A percentile compares a stretch with the other conserved stretches of the same genome.
These are phyloP conservation scores for Phyllopteryx taeniolatus DNA, from an alignment of 2,113 vertebrate genomes.

Conservation along the genomic window DNA sequence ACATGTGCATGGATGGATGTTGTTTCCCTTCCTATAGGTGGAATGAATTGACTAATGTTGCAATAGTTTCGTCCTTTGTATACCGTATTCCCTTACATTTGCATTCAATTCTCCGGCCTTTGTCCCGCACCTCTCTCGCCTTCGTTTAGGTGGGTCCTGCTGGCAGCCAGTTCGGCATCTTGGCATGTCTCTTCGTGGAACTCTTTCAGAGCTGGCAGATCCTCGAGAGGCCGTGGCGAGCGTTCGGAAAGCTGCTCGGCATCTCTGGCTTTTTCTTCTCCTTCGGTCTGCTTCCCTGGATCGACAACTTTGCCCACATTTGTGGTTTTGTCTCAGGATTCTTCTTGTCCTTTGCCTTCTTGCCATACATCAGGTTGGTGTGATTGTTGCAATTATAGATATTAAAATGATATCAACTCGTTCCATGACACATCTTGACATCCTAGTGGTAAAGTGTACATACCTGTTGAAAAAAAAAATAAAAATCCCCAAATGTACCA, in stretches of 20 bases:
- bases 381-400: background rate
- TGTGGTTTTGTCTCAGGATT: slow-evolving; percentile 92
- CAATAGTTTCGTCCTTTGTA: no score
- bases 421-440: no score
- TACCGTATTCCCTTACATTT: no score
- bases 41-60: no score
- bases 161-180: slow-evolving; percentile 95
- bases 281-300: slow-evolving; percentile 96
- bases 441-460: no score
- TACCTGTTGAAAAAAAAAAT: no score
- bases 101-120: no score
- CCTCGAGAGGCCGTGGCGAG: slow-evolving; percentile 91
- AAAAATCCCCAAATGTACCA: no score
- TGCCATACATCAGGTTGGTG: slow-evolving; percentile 89
- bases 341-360: slow-evolving; percentile 95
- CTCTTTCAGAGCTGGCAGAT: slow-evolving; percentile 99
- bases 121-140: background rate
- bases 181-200: slow-evolving; percentile 98
- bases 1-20: no score
- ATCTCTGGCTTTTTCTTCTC: slow-evolving; percentile 93
- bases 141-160: slow-evolving; percentile 92
- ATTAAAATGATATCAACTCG: no score
- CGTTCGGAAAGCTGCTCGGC: slow-evolving; percentile 88
- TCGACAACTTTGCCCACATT: slow-evolving; percentile 97
- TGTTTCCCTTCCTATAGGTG: no score